Evolutionary conservation across 1,140 invertebrate genomes (phyloP), one percentile per base, ranked within the genome.

Genomic region (Tyrophagus putrescentiae): DNA sequence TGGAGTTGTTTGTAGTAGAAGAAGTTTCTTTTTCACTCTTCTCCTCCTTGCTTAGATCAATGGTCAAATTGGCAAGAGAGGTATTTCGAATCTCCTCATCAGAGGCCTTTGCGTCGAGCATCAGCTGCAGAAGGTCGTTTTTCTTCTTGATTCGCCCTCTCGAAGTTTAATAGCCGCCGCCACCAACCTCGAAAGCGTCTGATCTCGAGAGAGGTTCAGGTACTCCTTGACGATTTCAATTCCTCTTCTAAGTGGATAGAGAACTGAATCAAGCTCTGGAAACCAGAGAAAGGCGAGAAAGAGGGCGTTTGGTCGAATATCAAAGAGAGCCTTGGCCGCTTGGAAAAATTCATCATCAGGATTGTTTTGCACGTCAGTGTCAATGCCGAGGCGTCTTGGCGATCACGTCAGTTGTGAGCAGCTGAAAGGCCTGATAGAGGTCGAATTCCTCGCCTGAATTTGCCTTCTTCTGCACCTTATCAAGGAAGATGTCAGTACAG

Each of bases 401-500:
- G 52, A 78, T 78, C 0, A 76, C 72, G 62, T 78, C 74, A 34
- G 76, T 63, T 0, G 76, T 77, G 3, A 78, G 65, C 1, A 74
- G 69, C 65, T 74, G 68, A 61, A 72, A 72, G n/a, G 73, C 53
- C n/a, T 71, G 57, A 27, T 69, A 60, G 56, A 67, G 65, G 65
- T 72, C 62, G 65, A 73, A 63, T 64, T 62, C 54, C 27, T 70
- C 64, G 18, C 21, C 33, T n/a, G 25, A 13, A 7, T 45, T 54
- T n/a, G 50, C 64, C 33, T 64, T 62, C 42, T 62, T 52, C 3
- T 48, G 61, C 0, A 73, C 23, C 5, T 70, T 65, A 4, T 65
- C 45, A 25, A 70, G 29, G 6, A 70, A 54, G 2, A 64, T 62
- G 41, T 70, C 64, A 6, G 73, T 65, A 31, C 65, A 71, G 9